These are phyloP conservation scores for Entelurus aequoreus DNA, from an alignment of 2,113 vertebrate species.

Conservation along the genomic window DNA sequence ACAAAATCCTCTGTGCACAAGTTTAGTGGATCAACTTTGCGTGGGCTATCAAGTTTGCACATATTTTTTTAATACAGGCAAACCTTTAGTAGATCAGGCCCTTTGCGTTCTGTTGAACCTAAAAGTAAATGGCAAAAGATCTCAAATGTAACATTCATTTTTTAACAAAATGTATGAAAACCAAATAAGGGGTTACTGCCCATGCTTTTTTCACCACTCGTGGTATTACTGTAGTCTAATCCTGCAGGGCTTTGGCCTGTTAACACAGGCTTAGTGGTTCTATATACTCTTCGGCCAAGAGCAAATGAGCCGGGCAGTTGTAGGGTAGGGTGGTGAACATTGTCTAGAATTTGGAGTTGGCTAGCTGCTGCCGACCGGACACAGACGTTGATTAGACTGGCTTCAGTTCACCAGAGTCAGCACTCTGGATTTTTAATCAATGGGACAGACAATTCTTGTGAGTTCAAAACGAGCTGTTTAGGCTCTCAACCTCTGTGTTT, in stretches of 20 bases:
- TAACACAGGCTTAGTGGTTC: slow-evolving; percentile 48
- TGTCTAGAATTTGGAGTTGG: slow-evolving; percentile 32
- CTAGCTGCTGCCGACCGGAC: slow-evolving; percentile 40
- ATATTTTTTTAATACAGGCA: no score
- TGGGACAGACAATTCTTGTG: slow-evolving; percentile 7
- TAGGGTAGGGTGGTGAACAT: slow-evolving; percentile 21
- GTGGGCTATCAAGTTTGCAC: no score
- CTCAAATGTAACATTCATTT: neutral
- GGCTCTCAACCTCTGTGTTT: slow-evolving; percentile 26
- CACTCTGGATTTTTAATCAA: slow-evolving; percentile 34
- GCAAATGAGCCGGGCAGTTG: slow-evolving; percentile 38
- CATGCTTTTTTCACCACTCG: slow-evolving; percentile 32
- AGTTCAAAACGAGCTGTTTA: slow-evolving; percentile 25
- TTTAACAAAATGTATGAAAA: neutral
- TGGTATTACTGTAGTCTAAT: slow-evolving; percentile 49
- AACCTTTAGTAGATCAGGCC: no score
- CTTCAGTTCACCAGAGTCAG: slow-evolving; percentile 52
- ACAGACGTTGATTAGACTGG: slow-evolving; percentile 38
- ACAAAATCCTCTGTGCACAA: no score
- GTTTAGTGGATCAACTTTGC: no score
- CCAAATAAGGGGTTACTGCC: slow-evolving; percentile 22
- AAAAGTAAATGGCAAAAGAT: neutral
- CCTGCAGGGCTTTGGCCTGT: slow-evolving; percentile 50
- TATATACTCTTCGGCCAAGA: slow-evolving; percentile 48
- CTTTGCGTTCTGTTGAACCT: no score